Evolutionary conservation across 2,113 vertebrate genomes (phyloP), one percentile per base, ranked within the genome.

Genomic region (Thomomys bottae): DNA sequence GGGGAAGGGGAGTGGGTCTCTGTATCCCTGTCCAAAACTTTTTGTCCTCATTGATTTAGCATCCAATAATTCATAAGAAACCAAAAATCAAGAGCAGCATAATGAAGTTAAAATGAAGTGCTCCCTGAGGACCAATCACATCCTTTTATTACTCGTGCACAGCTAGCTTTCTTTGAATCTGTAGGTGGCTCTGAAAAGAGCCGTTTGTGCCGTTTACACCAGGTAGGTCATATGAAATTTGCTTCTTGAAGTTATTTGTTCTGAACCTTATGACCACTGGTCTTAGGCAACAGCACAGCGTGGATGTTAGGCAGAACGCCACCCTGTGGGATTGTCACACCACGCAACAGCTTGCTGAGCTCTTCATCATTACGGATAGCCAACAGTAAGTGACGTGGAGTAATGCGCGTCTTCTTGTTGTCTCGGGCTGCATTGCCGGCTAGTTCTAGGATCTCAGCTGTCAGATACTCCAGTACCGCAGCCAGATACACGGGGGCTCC

Each of bases 101-200:
- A 28, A 11, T 30, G 30, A 64, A 26, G 26, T 26, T 64, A 24
- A 61, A 28, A 64, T 28, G 26, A 28, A 3, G 26, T 36, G 18
- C 23, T 77, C 45, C 15, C 8, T 6, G 38, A 24, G 17, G 26
- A 28, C 28, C 57, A 63, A 28, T 23, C 24, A 68, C n/a, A 18
- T 26, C 4, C 14, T 0, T 9, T 26, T 36, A 14, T 1, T 17
- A 5, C 0, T 1, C 7, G 30, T 64, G 68, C n/a, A 63, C 76
- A 75, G 61, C 40, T 49, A 75, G 61, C 40, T 49, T 66, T 89
- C 42, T 8, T 0, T 23, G 63, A 87, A 4, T 49, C 23, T 4
- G 24, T 78, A 21, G 49, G 71, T 83, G 92, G 85, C 94, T 90
- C 88, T 93, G 54, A 87, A 94, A 80, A 95, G 85, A 92, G 78